Conservation (phyloP, 1,140 invertebrate genomes). For the Onthophagus taurus region DNA sequence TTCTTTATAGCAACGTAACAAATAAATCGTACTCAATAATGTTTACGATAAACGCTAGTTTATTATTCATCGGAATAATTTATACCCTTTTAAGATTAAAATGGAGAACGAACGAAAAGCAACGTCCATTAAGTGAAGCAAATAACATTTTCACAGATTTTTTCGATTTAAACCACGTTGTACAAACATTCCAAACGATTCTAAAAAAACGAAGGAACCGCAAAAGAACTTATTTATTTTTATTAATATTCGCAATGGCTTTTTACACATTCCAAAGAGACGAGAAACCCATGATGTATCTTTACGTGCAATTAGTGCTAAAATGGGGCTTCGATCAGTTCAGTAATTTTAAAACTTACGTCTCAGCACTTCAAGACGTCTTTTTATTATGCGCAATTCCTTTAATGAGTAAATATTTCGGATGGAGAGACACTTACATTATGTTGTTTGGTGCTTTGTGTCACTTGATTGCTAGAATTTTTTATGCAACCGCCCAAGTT, state of each 20-base stretch:
- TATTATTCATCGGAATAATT: constrained; percentile 51
- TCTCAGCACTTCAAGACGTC: constrained; percentile 54
- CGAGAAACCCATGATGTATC: constrained; percentile 55
- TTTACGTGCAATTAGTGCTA: constrained; percentile 58
- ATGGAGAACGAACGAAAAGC: constrained; percentile 54
- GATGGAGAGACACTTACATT: constrained; percentile 60
- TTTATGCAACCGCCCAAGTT: constrained; percentile 48
- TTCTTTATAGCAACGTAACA: constrained; percentile 44
- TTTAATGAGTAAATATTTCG: constrained; percentile 53
- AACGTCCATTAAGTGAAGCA: constrained; percentile 46
- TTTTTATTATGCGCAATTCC: constrained; percentile 57
- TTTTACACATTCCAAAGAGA: constrained; percentile 72
- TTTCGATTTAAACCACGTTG: constrained; percentile 57
- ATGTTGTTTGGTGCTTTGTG: constrained; percentile 56
- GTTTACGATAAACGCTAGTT: constrained; percentile 55
- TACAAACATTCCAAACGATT: constrained; percentile 49
- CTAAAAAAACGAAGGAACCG: constrained; percentile 40
- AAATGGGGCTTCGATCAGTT: constrained; percentile 52
- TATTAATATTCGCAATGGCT: constrained; percentile 58
- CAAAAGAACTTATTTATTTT: constrained; percentile 49
- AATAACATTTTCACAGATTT: constrained; percentile 55
- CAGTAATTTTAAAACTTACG: constrained; percentile 59
- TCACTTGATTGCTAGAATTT: constrained; percentile 54
- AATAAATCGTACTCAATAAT: constrained; percentile 55
- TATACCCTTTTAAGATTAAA: constrained; percentile 50